Conservation (phyloP, 53 echinoderm and acorn worm species). For the Crossaster papposus region DNA sequence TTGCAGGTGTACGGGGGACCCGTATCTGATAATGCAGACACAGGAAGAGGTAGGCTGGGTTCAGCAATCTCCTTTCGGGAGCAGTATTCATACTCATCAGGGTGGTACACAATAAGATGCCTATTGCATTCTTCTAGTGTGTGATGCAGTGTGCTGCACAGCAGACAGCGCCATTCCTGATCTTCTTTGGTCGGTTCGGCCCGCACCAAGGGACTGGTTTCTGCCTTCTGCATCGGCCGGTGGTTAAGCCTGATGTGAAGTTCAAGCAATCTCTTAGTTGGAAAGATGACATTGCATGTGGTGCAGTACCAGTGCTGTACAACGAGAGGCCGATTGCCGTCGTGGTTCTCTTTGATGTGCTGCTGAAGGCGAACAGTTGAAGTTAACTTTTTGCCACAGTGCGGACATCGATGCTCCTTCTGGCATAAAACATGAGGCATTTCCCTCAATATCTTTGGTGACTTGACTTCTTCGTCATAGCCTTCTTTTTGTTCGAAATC, state of each 20-base stretch:
- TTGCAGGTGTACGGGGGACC: conserved; percentile 47
- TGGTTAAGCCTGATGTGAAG: conserved; percentile 48
- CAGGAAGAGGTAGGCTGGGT: conserved; percentile 1
- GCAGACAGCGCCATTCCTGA: conserved; percentile 51
- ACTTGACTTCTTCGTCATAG: background rate
- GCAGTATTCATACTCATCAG: conserved; percentile 56
- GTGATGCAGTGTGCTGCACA: conserved; percentile 48
- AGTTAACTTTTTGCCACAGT: background rate
- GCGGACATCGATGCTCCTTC: background rate
- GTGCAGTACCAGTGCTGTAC: conserved; percentile 56
- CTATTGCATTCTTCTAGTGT: conserved; percentile 43
- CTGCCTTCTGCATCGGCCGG: conserved; percentile 33
- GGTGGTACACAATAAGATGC: conserved; percentile 32
- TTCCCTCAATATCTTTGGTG: background rate
- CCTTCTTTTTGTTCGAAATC: background rate
- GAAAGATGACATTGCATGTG: conserved; percentile 56
- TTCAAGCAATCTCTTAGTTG: conserved; percentile 40
- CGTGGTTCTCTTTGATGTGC: conserved; percentile 6
- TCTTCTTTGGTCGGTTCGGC: background rate
- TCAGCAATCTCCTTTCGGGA: conserved; percentile 43
- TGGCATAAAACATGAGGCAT: background rate
- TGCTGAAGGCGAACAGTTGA: background rate
- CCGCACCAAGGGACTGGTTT: background rate
- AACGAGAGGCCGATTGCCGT: background rate
- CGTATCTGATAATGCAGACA: conserved; percentile 25